A percentile compares a stretch with the other conserved stretches of the same genome.
These are phyloP conservation scores for Scaptomyza montana DNA, from an alignment of 1,140 invertebrate genomes.

Conservation along the genomic window DNA sequence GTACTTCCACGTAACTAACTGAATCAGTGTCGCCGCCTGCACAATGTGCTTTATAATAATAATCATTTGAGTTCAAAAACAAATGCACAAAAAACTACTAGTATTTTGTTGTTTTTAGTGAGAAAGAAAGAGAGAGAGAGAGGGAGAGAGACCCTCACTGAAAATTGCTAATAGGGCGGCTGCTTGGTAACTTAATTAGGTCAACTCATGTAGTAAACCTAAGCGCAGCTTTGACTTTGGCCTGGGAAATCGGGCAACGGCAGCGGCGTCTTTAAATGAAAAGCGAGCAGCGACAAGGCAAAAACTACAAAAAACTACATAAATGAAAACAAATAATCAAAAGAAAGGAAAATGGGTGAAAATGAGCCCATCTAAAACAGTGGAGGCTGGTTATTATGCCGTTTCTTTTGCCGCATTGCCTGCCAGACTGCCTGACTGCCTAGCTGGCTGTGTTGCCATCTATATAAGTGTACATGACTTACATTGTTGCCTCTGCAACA, in stretches of 20 bases:
- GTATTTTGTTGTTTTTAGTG: background rate
- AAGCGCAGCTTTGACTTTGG: conserved; percentile 67
- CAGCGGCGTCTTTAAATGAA: conserved; percentile 56
- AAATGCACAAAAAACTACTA: conserved; percentile 6
- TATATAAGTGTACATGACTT: conserved; percentile 17
- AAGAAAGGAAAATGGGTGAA: conserved; percentile 34
- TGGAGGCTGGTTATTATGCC: conserved; percentile 52
- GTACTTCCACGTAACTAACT: too few species aligned
- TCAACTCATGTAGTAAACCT: conserved; percentile 43
- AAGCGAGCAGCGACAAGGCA: conserved; percentile 39
- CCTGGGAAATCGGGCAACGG: conserved; percentile 50
- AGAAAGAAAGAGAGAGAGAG: too few species aligned
- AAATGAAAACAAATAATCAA: conserved; percentile 64
- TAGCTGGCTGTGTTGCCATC: too few species aligned
- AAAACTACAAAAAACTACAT: conserved; percentile 14
- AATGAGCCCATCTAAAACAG: conserved; percentile 27
- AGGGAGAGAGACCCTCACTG: too few species aligned
- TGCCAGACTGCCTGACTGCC: background rate
- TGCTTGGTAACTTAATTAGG: conserved; percentile 52
- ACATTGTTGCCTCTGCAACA: background rate
- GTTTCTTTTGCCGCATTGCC: conserved; percentile 28
- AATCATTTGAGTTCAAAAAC: background rate
- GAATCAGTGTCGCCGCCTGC: background rate
- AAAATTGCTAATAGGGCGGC: background rate
- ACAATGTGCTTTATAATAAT: conserved; percentile 17